A percentile compares a stretch with the other conserved stretches of the same genome.
Evolutionary conservation across 2,113 vertebrate species (phyloP).

Genomic region (Strix uralensis): DNA sequence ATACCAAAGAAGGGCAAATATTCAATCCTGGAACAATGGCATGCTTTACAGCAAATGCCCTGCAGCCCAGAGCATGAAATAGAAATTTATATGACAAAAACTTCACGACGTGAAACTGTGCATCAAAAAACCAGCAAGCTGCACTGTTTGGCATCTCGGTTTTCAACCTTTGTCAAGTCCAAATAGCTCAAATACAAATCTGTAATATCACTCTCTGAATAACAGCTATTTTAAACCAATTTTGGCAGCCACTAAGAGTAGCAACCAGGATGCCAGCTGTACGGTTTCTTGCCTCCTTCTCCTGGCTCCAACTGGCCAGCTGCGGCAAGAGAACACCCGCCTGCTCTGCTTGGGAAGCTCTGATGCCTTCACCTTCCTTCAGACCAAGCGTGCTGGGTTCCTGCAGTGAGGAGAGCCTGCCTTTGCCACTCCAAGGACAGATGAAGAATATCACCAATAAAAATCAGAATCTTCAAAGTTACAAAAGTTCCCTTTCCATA

Average conservation of each 20-base stretch:
- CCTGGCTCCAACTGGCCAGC: background rate
- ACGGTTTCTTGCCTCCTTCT: background rate
- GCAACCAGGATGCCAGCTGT: background rate
- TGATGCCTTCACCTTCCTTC: background rate
- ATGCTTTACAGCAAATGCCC: background rate
- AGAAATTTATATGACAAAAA: background rate
- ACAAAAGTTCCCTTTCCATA: background rate
- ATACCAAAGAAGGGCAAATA: background rate
- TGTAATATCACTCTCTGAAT: background rate
- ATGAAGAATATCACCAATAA: background rate
- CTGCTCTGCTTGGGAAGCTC: background rate
- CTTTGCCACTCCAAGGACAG: background rate
- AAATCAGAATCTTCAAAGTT: background rate
- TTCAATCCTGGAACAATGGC: background rate
- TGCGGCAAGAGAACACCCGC: rapidly evolving
- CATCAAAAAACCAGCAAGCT: background rate
- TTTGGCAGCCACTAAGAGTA: background rate
- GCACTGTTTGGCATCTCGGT: background rate
- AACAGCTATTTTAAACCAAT: conserved; percentile 36
- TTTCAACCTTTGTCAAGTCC: background rate
- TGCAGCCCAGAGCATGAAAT: background rate
- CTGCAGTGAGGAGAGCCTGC: background rate
- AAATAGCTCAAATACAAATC: conserved; percentile 23
- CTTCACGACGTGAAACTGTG: background rate
- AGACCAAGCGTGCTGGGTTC: background rate